Conservation (phyloP, 2,113 vertebrate genomes). For the Stercorarius parasiticus region DNA sequence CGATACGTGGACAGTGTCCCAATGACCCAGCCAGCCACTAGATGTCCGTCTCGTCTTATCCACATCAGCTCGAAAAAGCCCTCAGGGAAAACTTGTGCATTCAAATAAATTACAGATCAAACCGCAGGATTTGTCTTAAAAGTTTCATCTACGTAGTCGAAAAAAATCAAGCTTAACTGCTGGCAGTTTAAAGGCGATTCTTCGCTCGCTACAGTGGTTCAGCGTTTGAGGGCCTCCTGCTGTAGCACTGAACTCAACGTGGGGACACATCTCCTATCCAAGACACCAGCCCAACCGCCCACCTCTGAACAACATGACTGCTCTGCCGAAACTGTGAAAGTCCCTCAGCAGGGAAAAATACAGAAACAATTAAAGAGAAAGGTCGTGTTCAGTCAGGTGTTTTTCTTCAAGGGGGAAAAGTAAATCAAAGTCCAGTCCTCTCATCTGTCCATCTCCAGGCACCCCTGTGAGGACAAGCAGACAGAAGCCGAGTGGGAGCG, state of each 20-base stretch:
- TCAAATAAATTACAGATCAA: neutral
- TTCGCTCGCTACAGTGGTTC: neutral
- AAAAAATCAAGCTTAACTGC: neutral
- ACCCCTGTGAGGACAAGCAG: neutral
- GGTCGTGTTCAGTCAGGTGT: neutral
- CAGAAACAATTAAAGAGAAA: neutral
- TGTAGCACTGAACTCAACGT: neutral
- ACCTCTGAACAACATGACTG: neutral
- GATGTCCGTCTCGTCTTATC: slow-evolving; percentile 31
- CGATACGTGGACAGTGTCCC: neutral
- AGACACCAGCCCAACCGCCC: neutral
- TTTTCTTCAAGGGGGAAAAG: neutral
- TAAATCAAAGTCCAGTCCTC: neutral
- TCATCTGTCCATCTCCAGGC: neutral
- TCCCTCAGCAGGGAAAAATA: neutral
- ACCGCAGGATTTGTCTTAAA: neutral
- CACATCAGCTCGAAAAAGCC: neutral
- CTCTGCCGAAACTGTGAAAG: neutral
- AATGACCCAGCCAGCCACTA: neutral
- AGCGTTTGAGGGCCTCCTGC: neutral
- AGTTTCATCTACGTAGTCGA: neutral
- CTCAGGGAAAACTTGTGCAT: neutral
- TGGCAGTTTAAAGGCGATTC: neutral
- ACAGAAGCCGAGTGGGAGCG: neutral
- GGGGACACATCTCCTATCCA: neutral